Base-by-base conservation (phyloP, 1,140 invertebrate species). In the Adoxophyes honmai region DNA sequence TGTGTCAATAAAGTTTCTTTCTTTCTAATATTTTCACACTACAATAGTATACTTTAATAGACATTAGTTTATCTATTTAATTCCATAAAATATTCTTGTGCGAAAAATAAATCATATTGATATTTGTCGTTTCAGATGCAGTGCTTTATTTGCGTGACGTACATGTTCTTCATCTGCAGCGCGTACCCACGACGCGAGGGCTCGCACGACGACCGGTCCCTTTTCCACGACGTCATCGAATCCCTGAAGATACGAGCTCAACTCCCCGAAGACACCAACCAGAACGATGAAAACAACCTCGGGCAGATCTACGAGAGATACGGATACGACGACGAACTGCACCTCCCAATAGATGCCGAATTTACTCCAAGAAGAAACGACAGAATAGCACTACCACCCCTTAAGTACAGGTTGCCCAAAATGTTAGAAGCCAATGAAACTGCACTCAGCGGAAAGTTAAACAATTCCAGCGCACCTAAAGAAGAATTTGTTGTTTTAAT, bases 151-250 rank as follows among this genome's bases (percentile, higher is more conserved):
- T 87, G 84, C 38, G 68, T 87, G 11, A 82, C 75, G 10, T 87
- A 85, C 54, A 71, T 87, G 55, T 72, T 87, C 52, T 78, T 87
- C 42, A 57, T 81, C 13, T 76, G 71, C 52, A 76, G 65, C 33
- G 75, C 75, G 1, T 75, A 11, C 15, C 36, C 55, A 8, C 55
- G 18, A 8, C 54, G 21, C 9, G 36, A 37, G 5, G 36, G 34
- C 13, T 10, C 53, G 14, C 58, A 68, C 8, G 66, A 71, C 14
- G 70, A 80, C 36, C 68, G 81, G 33, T 87, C 84, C 0, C 68
- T 87, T 1, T 87, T 87, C 48, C 75, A 70, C 44, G 84, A 87
- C 35, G 84, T 87, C 21, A 80, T 87, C 33, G 80, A 87, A 63
- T 87, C 84, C 15, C 61, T 87, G 0, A 62, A 79, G 61, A 77